Base-by-base conservation (phyloP, 2,888 invertebrate species). In the Thymelicus sylvestris region DNA sequence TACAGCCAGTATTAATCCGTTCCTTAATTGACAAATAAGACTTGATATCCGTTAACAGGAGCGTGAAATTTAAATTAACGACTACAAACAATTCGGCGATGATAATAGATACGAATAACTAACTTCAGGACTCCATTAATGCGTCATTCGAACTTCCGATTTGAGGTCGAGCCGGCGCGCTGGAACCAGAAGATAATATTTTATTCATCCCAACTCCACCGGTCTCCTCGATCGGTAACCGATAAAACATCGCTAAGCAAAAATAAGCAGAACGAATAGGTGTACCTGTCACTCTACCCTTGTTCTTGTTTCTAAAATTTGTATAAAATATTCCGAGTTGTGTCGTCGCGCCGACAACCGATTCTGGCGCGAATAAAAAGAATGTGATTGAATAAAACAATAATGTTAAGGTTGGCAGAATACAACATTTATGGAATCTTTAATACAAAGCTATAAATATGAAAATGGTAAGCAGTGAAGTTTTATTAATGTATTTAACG, bases 271-370 rank as follows among this genome's bases (percentile, higher is more conserved):
- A 85, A 88, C 84, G 86, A 92, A 90, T 88, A 87, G 88, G 88
- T 93, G 92, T 93, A 92, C 88, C 93, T 93, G 93, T 93, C 93
- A 92, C 90, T 88, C 87, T 82, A 80, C 79, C 85, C 87, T 88
- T 91, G 91, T 91, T 93, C 88, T 92, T 93, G 87, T 92, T 90
- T 91, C 91, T 90, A 90, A 92, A 92, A 93, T 93, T 93, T 92
- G 92, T 92, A 92, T 93, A 93, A 93, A 91, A 92, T 93, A 93
- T 93, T 92, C 93, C 81, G 86, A 84, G 83, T 82, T 83, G 83
- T 86, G 86, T 86, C 50, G 85, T 83, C 88, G 88, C 82, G 82
- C 88, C 85, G 86, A 86, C 89, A 86, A 84, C 87, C 83, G 84
- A 83, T 85, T 77, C 74, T 72, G 75, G 65, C 71, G 75, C 47